These are phyloP conservation scores for Scaeva pyrastri DNA, from an alignment of 2,888 invertebrate species.

Conservation along the genomic window DNA sequence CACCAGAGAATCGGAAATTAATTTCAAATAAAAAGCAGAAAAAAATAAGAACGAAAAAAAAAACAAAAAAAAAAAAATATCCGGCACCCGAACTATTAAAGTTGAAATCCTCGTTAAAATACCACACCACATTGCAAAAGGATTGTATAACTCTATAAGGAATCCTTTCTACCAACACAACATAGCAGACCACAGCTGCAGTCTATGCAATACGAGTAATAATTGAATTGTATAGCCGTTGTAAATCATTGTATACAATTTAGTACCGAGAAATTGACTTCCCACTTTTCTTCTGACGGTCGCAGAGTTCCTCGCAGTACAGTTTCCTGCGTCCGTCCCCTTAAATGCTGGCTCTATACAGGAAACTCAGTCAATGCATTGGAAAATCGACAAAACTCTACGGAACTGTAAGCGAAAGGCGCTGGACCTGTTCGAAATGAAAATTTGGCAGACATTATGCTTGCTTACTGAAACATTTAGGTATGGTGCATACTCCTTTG, in stretches of 20 bases:
- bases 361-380: neutral
- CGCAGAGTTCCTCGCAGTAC: neutral
- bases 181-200: slow-evolving; percentile 35
- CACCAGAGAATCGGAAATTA: slow-evolving; percentile 8
- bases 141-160: neutral
- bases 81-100: slow-evolving; percentile 23
- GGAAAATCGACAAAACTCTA: slow-evolving; percentile 1
- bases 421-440: neutral
- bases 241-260: slow-evolving; percentile 51
- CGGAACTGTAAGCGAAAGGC: neutral
- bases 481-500: neutral
- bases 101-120: slow-evolving; percentile 38
- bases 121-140: slow-evolving; percentile 10
- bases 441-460: slow-evolving; percentile 4
- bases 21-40: slow-evolving; percentile 20
- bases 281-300: slow-evolving; percentile 11
- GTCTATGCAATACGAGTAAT: slow-evolving; percentile 43
- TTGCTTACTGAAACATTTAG: slow-evolving; percentile 39
- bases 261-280: slow-evolving; percentile 24
- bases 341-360: neutral
- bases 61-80: neutral
- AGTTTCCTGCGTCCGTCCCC: neutral
- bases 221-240: slow-evolving; percentile 56
- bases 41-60: neutral
- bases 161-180: slow-evolving; percentile 18